phyloP scores from a whole-genome alignment of 2,113 vertebrate species.

The Ancistrus triradiatus region DNA sequence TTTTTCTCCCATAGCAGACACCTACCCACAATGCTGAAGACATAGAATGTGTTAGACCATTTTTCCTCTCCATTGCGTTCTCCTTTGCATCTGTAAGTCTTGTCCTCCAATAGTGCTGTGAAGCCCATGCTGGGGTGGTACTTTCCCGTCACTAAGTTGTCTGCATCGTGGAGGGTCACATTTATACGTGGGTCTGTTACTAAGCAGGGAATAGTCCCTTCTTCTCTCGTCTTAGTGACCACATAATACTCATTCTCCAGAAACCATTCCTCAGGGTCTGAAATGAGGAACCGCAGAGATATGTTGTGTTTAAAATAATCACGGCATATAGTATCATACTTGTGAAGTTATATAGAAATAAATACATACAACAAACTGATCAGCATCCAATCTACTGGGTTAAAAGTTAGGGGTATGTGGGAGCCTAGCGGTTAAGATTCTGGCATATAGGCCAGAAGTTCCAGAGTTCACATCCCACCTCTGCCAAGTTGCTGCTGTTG shows the following conservation, averaged over 20 bases:
- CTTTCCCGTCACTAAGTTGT: constrained; percentile 61
- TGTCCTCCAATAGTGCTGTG: constrained; percentile 80
- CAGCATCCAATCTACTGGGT: too few relatives aligned
- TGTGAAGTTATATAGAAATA: neutral
- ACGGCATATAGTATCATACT: neutral
- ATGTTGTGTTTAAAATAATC: too few relatives aligned
- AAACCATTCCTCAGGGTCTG: constrained; percentile 83
- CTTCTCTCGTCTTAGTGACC: constrained; percentile 75
- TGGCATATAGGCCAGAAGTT: too few relatives aligned
- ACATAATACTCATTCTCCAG: constrained; percentile 69
- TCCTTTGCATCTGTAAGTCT: constrained; percentile 81
- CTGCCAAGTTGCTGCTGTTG: too few relatives aligned
- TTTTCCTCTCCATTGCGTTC: constrained; percentile 72
- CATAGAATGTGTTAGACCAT: constrained; percentile 74
- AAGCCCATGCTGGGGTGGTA: constrained; percentile 84
- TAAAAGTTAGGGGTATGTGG: too few relatives aligned
- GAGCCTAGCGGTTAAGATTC: too few relatives aligned
- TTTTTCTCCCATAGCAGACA: too few relatives aligned
- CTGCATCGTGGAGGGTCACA: constrained; percentile 80
- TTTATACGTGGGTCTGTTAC: constrained; percentile 81
- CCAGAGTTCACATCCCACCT: too few relatives aligned
- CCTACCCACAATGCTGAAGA: constrained; percentile 82
- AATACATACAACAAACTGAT: too few relatives aligned
- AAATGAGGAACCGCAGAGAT: neutral
- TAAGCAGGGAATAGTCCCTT: constrained; percentile 81